Conservation (phyloP, 92 coral and sea anemone genomes). For the Umimayanthus chanpuru region DNA sequence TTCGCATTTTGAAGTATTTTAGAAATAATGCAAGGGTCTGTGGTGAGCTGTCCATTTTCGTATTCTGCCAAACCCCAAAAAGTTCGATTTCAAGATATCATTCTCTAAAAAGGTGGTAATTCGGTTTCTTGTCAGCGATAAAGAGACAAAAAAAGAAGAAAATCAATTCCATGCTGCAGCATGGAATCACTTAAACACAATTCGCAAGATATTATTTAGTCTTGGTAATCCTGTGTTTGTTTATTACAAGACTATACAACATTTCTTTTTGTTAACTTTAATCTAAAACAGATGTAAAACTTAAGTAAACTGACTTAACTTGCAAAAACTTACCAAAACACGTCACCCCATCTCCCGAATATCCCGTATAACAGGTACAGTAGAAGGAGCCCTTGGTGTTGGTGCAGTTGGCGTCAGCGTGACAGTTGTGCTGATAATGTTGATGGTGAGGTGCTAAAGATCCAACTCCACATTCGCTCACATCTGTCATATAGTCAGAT, state of each 20-base stretch:
- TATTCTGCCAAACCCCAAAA: not conserved
- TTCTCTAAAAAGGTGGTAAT: not conserved
- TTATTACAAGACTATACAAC: not conserved
- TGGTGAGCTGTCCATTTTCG: not conserved
- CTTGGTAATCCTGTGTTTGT: too few species aligned
- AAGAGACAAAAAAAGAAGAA: not conserved
- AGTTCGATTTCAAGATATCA: not conserved
- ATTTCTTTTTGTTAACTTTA: not conserved
- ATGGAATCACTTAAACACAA: too few species aligned
- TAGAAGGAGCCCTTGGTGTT: conserved; percentile 17
- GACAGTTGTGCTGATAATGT: not conserved
- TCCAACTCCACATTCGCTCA: conserved; percentile 7
- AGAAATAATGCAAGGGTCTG: too few species aligned
- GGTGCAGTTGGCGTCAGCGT: conserved; percentile 18
- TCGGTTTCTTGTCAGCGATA: not conserved
- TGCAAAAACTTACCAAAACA: not conserved
- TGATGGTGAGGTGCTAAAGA: not conserved
- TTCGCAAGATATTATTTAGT: too few species aligned
- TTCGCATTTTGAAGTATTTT: not conserved
- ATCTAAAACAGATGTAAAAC: not conserved
- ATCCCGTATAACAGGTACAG: conserved; percentile 23
- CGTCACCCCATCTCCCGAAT: conserved; percentile 3
- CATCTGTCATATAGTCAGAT: not conserved
- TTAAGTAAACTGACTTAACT: not conserved
- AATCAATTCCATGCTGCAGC: too few species aligned